These are phyloP conservation scores for Lagopus leucura DNA, from an alignment of 2,113 vertebrate species.

Conservation along the genomic window DNA sequence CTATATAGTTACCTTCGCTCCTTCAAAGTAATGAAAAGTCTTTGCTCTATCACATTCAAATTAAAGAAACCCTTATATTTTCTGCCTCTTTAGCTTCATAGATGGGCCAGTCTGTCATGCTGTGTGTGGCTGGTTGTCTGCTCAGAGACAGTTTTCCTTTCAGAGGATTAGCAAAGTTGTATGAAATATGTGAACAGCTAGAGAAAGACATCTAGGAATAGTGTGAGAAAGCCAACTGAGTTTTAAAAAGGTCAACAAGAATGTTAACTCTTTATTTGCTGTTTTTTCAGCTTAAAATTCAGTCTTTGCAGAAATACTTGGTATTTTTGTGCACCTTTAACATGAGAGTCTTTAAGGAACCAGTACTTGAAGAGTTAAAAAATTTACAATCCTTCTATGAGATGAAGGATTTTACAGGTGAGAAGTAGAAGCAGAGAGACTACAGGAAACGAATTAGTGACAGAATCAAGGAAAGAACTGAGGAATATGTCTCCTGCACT, in stretches of 20 bases:
- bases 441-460: background rate
- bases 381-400: background rate
- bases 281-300: background rate
- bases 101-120: background rate
- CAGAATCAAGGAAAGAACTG: background rate
- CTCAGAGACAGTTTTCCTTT: background rate
- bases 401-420: background rate
- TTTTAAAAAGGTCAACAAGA: background rate
- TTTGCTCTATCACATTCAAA: background rate
- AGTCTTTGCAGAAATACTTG: background rate
- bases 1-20: accelerated
- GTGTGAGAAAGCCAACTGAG: background rate
- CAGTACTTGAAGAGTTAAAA: background rate
- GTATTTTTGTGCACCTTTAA: background rate
- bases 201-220: background rate
- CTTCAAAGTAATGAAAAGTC: background rate
- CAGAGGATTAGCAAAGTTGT: background rate
- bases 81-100: background rate
- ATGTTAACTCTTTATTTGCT: background rate
- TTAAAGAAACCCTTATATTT: background rate
- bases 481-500: background rate
- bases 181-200: background rate
- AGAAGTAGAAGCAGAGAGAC: background rate
- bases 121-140: background rate
- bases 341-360: background rate